A percentile compares a stretch with the other conserved stretches of the same genome.
phyloP scores from a whole-genome alignment of 1,140 invertebrate species.

The Leptoteleia sp. region DNA sequence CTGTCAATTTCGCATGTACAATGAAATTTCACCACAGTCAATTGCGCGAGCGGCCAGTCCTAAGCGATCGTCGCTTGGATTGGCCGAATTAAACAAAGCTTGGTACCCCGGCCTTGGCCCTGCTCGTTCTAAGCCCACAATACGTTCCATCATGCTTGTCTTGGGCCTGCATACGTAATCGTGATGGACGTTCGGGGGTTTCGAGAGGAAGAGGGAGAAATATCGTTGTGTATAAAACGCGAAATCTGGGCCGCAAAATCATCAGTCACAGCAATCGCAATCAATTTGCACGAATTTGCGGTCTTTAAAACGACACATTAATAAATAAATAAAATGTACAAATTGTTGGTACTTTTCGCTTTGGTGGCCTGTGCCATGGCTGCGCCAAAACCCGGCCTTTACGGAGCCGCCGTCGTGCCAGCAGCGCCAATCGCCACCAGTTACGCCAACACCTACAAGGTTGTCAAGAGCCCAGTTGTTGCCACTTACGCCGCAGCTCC shows the following conservation, averaged over 20 bases:
- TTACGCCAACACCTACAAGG: constrained; percentile 49
- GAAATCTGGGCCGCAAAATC: constrained; percentile 9
- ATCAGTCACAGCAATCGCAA: constrained; percentile 22
- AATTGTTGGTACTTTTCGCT: constrained; percentile 83
- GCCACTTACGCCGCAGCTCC: constrained; percentile 25
- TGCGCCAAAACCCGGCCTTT: constrained; percentile 67
- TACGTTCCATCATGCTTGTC: constrained; percentile 26
- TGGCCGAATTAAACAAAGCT: constrained; percentile 55
- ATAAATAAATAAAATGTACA: constrained; percentile 74
- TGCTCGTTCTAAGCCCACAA: constrained; percentile 42
- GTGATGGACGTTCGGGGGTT: constrained; percentile 9
- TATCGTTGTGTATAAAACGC: constrained; percentile 33
- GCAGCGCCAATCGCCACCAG: constrained; percentile 47
- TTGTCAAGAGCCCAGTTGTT: constrained; percentile 12
- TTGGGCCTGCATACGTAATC: constrained; percentile 29
- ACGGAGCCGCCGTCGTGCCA: background rate
- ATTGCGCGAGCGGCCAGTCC: constrained; percentile 48
- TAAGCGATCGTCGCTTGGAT: constrained; percentile 21
- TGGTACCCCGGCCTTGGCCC: constrained; percentile 44
- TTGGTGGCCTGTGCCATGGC: no score
- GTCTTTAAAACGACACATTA: no score
- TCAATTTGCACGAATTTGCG: background rate
- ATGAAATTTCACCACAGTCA: constrained; percentile 40
- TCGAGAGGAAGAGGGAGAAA: background rate
- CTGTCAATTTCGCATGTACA: constrained; percentile 29